Conservation (phyloP, 2,888 invertebrate species). For the Epistrophella euchroma region DNA sequence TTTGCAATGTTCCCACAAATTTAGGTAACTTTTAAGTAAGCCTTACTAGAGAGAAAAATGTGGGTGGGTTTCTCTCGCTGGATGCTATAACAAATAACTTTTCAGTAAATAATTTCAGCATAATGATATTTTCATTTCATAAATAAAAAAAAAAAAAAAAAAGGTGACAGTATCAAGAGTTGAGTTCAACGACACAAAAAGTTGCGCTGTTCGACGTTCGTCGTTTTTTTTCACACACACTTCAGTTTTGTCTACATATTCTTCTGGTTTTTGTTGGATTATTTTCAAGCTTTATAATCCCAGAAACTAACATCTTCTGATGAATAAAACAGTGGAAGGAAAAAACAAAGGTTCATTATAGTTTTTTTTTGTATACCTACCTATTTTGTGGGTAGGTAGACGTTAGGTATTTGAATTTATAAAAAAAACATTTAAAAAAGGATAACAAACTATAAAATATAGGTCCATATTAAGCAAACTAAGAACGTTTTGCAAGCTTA, state of each 20-base stretch:
- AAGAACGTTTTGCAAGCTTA: too few species aligned
- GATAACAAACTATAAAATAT: too few species aligned
- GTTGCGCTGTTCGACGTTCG: constrained; percentile 29
- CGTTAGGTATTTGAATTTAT: too few species aligned
- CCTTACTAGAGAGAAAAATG: neutral
- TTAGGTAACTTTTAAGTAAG: neutral
- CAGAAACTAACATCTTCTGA: constrained; percentile 6
- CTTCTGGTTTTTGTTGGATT: constrained; percentile 61
- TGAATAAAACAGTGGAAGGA: constrained; percentile 29
- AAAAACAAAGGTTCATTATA: constrained; percentile 17
- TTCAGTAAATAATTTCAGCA: neutral
- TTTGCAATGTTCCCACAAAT: neutral
- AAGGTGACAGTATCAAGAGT: neutral
- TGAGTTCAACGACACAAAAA: constrained; percentile 60
- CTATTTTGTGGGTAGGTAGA: neutral
- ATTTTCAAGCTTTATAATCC: constrained; percentile 54
- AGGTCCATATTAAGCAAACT: too few species aligned
- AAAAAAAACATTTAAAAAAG: too few species aligned
- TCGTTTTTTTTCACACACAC: constrained; percentile 45
- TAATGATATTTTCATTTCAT: neutral
- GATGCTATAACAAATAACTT: neutral
- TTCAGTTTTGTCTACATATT: constrained; percentile 54
- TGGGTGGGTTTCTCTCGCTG: constrained; percentile 4
- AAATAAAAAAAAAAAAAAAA: constrained; percentile 20
- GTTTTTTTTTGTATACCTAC: neutral